Evolutionary conservation across 2,888 invertebrate species (phyloP).

Genomic region (Phengaris alcon): DNA sequence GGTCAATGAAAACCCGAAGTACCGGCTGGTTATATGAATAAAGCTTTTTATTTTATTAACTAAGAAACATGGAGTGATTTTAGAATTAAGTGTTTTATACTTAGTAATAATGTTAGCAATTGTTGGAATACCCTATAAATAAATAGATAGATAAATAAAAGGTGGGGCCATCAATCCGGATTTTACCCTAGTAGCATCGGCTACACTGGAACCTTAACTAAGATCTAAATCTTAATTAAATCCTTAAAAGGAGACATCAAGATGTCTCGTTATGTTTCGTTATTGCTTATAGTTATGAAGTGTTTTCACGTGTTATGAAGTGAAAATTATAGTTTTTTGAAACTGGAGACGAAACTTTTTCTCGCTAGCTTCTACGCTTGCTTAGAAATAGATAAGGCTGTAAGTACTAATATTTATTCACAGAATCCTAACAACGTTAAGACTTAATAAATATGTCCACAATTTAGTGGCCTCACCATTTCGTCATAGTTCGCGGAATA

Average conservation of each 20-base stretch:
- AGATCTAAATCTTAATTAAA: not conserved
- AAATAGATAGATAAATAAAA: too few relatives aligned
- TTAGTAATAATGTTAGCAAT: too few relatives aligned
- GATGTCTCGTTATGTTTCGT: too few relatives aligned
- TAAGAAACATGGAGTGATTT: too few relatives aligned
- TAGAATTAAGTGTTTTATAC: too few relatives aligned
- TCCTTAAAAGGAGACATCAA: too few relatives aligned
- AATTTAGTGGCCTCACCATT: not conserved
- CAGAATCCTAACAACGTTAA: not conserved
- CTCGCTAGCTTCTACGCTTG: not conserved
- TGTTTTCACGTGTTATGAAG: too few relatives aligned
- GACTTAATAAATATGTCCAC: not conserved
- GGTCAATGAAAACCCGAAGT: too few relatives aligned
- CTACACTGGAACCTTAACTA: not conserved
- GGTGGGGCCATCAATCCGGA: not conserved
- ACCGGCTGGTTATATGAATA: too few relatives aligned
- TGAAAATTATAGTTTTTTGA: not conserved
- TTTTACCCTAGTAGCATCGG: not conserved
- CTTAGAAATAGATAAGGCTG: not conserved
- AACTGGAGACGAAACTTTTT: not conserved
- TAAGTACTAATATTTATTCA: not conserved
- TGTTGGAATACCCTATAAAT: too few relatives aligned
- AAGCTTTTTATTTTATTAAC: too few relatives aligned
- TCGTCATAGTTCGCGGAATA: conserved; percentile 35
- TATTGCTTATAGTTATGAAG: not conserved